Conservation (phyloP, 2,888 invertebrate genomes). For the Idaea dimidiata region DNA sequence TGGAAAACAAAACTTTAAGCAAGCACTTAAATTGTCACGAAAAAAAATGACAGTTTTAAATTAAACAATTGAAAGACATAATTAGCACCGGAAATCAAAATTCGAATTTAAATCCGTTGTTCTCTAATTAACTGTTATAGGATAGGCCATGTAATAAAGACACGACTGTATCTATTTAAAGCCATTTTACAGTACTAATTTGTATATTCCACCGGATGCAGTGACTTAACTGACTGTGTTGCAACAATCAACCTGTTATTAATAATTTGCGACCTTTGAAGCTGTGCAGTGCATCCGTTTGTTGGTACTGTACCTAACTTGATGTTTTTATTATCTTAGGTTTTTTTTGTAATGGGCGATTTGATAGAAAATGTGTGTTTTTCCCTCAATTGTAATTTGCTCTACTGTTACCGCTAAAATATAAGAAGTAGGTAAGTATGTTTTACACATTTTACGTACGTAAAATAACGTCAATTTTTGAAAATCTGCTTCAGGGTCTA, state of each 20-base stretch:
- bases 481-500: too few relatives aligned
- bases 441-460: too few relatives aligned
- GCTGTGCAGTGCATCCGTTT: neutral
- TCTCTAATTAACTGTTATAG: neutral
- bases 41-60: too few relatives aligned
- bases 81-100: neutral
- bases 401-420: too few relatives aligned
- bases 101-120: neutral
- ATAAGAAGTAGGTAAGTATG: too few relatives aligned
- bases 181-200: neutral
- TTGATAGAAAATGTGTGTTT: too few relatives aligned
- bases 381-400: too few relatives aligned
- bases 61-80: neutral
- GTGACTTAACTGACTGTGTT: neutral
- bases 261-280: conserved; percentile 1
- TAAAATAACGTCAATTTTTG: too few relatives aligned
- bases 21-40: too few relatives aligned
- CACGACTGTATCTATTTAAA: neutral
- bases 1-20: too few relatives aligned
- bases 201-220: neutral
- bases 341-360: too few relatives aligned
- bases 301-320: neutral
- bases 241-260: neutral
- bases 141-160: neutral
- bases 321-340: neutral